A percentile compares a stretch with the other conserved stretches of the same genome.
phyloP scores from a whole-genome alignment of 2,888 invertebrate species.

The Yponomeuta cagnagella region DNA sequence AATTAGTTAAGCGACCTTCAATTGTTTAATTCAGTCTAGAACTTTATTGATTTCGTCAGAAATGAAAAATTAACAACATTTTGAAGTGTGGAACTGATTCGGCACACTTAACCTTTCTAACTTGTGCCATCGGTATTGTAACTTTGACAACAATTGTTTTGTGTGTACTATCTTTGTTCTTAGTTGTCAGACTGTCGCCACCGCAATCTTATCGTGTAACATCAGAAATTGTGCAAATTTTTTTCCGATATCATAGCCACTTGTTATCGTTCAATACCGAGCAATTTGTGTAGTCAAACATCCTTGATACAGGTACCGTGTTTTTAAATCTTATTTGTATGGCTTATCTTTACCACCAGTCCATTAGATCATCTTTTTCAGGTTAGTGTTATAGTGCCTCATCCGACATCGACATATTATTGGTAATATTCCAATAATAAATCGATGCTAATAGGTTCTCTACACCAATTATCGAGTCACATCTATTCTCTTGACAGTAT shows the following conservation, averaged over 20 bases:
- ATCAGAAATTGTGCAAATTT: not conserved
- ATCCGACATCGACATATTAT: not conserved
- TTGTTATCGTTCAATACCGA: not conserved
- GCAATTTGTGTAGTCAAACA: not conserved
- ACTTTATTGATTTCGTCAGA: slow-evolving; percentile 11
- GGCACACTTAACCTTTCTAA: no score
- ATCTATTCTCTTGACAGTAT: not conserved
- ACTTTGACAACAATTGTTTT: not conserved
- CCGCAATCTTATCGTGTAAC: not conserved
- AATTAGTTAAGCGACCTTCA: slow-evolving; percentile 47
- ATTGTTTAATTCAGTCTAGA: slow-evolving; percentile 12
- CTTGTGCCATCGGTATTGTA: no score
- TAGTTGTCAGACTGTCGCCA: not conserved
- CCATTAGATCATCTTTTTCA: not conserved
- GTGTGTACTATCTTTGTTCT: not conserved
- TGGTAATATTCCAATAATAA: slow-evolving; percentile 5
- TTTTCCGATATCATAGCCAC: slow-evolving; percentile 1
- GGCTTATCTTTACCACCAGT: not conserved
- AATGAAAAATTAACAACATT: not conserved
- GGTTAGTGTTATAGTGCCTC: slow-evolving; percentile 4
- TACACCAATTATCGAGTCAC: not conserved
- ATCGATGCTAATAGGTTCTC: not conserved
- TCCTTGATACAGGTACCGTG: not conserved
- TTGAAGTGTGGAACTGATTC: not conserved
- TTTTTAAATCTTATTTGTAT: not conserved